A percentile compares a stretch with the other conserved stretches of the same genome.
Evolutionary conservation across 2,113 vertebrate genomes (phyloP).

Genomic region (Sciurus niger): DNA sequence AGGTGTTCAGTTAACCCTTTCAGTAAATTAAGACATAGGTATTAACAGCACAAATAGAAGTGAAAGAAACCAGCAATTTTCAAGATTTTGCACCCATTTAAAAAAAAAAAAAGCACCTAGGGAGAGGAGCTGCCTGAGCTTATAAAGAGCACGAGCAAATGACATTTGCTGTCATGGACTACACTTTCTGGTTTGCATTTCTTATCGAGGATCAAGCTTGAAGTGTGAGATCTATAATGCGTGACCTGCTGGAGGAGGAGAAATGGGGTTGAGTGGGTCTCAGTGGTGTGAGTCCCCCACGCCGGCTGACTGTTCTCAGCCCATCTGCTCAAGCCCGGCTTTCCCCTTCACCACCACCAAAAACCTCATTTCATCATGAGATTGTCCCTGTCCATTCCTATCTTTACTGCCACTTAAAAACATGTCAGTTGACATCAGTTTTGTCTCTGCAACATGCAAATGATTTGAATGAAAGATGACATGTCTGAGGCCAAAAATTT

Average conservation of each 20-base stretch:
- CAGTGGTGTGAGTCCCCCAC: not conserved
- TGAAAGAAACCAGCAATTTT: not conserved
- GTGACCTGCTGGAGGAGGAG: not conserved
- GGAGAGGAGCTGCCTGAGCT: not conserved
- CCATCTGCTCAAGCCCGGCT: not conserved
- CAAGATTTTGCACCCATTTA: not conserved
- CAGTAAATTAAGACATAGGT: not conserved
- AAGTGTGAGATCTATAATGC: no score
- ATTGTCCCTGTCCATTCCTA: not conserved
- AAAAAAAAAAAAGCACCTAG: not conserved
- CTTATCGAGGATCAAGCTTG: not conserved
- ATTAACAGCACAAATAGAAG: not conserved
- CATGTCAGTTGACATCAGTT: not conserved
- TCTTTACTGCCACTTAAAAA: not conserved
- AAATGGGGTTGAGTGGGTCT: not conserved
- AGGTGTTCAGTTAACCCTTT: not conserved
- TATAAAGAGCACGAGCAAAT: not conserved
- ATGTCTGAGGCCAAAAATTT: no score
- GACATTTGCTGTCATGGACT: not conserved
- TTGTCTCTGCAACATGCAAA: not conserved
- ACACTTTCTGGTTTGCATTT: not conserved
- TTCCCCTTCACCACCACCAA: accelerated
- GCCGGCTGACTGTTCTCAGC: not conserved
- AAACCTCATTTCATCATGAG: not conserved
- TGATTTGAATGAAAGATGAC: not conserved